Evolutionary conservation across 2,113 vertebrate species (phyloP), one percentile per base, ranked within the genome.

Genomic region (Pangasianodon hypophthalmus): DNA sequence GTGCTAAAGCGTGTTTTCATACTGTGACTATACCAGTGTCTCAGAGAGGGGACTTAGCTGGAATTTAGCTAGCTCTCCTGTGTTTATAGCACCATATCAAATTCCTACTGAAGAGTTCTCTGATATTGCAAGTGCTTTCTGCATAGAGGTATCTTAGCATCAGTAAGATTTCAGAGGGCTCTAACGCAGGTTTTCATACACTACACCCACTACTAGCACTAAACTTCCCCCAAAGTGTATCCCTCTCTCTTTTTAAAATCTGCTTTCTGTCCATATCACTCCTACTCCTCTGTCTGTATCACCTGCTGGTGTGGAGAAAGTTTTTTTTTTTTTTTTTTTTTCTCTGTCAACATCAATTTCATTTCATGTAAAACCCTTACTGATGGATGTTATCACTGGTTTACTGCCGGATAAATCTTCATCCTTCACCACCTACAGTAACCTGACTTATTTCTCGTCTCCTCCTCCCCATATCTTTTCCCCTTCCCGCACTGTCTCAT

Each of bases 151-250:
- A 81, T 75, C 73, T 84, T 85, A 26, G 50, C 26, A 48, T 88
- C 86, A 60, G 85, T 48, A 50, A 37, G 29, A 79, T 69, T 91
- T 87, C 37, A 85, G 80, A 86, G 29, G 62, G 37, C 48, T 71
- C 41, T 21, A 48, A 21, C 32, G 18, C 44, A 81, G 67, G 54
- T 56, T 88, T 84, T 87, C 54, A 64, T 71, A 44, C 26, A 54
- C 52, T 64, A 85, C 88, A 86, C 58, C 88, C 73, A 89, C 84
- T 19, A 56, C 84, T 87, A 37, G 37, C 58, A 82, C 46, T 90
- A 86, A 82, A 81, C 60, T 29, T 85, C 85, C 32, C 32, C 60
- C 48, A 90, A 29, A 90, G 56, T 60, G 32, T 64, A 82, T 64
- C 71, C 52, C 37, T 41, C 32, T 86, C 41, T 69, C 41, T 83